These are phyloP conservation scores for Escarpia spicata DNA, from an alignment of 2,888 invertebrate genomes.

Conservation along the genomic window DNA sequence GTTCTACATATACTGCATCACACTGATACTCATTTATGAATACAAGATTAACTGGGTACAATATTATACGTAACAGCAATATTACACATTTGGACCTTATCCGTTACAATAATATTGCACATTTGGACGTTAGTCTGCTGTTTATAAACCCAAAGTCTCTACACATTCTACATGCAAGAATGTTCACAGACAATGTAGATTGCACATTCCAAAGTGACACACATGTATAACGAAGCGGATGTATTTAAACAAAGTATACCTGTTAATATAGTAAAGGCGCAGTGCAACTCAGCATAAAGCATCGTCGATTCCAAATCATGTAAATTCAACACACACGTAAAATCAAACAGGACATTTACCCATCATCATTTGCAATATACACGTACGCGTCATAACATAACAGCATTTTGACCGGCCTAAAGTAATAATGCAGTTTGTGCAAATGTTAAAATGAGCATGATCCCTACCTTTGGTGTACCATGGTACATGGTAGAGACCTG, in stretches of 20 bases:
- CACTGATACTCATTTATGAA: neutral
- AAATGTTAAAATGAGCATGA: conserved; percentile 4
- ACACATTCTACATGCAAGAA: neutral
- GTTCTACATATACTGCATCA: neutral
- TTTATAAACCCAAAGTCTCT: neutral
- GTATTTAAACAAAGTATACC: neutral
- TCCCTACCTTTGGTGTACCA: neutral
- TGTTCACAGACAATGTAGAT: neutral
- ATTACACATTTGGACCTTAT: no score
- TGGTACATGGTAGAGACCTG: neutral
- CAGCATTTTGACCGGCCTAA: neutral
- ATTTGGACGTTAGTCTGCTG: neutral
- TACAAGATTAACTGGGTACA: neutral
- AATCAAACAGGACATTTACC: neutral
- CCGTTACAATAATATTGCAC: no score
- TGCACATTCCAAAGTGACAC: neutral
- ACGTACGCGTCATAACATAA: no score
- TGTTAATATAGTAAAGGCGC: neutral
- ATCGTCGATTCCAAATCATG: neutral
- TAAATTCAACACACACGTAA: neutral
- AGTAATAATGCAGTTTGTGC: neutral
- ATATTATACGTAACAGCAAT: neutral
- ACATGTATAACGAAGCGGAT: neutral
- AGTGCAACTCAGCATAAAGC: neutral
- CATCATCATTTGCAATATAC: neutral